Evolutionary conservation across 2,888 invertebrate genomes (phyloP).

Genomic region (Drosophila maculinotata): DNA sequence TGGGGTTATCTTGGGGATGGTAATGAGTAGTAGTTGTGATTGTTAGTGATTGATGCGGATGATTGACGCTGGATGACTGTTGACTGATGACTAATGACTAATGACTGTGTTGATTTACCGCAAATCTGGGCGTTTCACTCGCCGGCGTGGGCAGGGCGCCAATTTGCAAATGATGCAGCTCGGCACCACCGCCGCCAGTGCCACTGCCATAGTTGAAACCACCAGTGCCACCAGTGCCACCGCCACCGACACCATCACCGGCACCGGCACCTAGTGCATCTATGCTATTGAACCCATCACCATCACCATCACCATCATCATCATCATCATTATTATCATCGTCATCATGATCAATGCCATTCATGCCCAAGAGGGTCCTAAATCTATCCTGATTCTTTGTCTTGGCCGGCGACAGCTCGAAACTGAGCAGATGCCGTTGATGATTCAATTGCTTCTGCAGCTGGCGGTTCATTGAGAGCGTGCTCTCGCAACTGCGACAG

Average conservation of each 20-base stretch:
- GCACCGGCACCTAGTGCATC: constrained; percentile 61
- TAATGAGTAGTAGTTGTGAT: constrained; percentile 15
- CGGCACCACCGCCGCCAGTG: constrained; percentile 80
- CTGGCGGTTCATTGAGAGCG: constrained; percentile 85
- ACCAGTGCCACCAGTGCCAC: constrained; percentile 42
- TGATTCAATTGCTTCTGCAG: constrained; percentile 85
- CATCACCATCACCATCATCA: constrained; percentile 82
- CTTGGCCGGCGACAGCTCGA: constrained; percentile 85
- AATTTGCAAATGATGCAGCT: constrained; percentile 84
- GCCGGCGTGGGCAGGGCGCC: constrained; percentile 85
- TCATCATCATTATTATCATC: constrained; percentile 78
- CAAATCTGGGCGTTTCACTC: constrained; percentile 85
- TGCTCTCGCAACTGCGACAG: constrained; percentile 84
- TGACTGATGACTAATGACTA: constrained; percentile 41
- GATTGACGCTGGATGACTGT: constrained; percentile 29
- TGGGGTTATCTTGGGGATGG: not conserved
- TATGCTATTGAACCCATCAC: constrained; percentile 71
- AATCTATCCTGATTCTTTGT: constrained; percentile 84
- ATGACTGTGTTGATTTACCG: constrained; percentile 84
- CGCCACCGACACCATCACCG: constrained; percentile 38
- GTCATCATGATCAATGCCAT: constrained; percentile 81
- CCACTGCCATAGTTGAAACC: constrained; percentile 41
- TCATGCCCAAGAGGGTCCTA: constrained; percentile 85
- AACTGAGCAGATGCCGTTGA: constrained; percentile 85
- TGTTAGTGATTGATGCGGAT: constrained; percentile 25